phyloP scores from a whole-genome alignment of 2,888 invertebrate genomes.

The Smittia sp. region DNA sequence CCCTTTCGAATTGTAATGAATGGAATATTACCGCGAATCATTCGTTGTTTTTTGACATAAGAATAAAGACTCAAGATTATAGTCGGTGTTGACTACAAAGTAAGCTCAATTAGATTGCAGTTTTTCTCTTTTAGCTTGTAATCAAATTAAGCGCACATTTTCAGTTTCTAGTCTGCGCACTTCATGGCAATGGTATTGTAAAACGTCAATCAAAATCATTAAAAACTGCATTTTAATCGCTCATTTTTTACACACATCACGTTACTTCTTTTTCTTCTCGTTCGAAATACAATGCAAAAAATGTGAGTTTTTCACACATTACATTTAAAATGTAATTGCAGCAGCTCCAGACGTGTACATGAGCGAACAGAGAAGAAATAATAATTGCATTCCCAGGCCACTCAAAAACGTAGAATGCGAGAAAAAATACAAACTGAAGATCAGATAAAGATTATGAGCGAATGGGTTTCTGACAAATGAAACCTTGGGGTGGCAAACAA shows the following conservation, averaged over 20 bases:
- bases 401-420: neutral
- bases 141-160: conserved; percentile 13
- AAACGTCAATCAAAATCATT: conserved; percentile 39
- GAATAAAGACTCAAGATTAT: too few species aligned
- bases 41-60: too few species aligned
- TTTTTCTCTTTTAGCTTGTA: neutral
- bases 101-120: neutral
- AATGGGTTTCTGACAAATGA: conserved; percentile 26
- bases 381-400: conserved; percentile 21
- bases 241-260: conserved; percentile 28
- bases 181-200: neutral
- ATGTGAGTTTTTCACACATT: conserved; percentile 15
- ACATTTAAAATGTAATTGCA: conserved; percentile 32
- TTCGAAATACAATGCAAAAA: conserved; percentile 24
- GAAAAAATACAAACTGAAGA: neutral
- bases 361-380: conserved; percentile 10
- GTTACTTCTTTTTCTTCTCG: conserved; percentile 12
- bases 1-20: too few species aligned
- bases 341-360: neutral
- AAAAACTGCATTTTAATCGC: conserved; percentile 33
- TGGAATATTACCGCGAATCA: too few species aligned
- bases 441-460: neutral
- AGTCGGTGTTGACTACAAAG: neutral
- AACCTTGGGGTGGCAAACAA: conserved; percentile 16
- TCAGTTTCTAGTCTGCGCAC: neutral